Evolutionary conservation across 2,113 vertebrate species (phyloP).

Genomic region (Panthera leo): DNA sequence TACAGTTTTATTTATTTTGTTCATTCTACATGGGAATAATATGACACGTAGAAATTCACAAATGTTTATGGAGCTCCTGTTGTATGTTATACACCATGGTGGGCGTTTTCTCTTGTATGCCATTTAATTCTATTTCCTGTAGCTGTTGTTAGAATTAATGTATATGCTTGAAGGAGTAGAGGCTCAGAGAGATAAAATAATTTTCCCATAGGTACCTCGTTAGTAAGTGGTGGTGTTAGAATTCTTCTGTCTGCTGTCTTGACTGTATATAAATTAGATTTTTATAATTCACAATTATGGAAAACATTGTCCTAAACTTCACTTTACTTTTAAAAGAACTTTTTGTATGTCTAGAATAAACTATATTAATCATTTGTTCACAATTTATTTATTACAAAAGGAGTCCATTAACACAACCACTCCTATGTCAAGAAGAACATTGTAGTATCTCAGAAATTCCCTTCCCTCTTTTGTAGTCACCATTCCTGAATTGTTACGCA

Average conservation of each 20-base stretch:
- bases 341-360: background rate
- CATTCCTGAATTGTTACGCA: background rate
- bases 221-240: background rate
- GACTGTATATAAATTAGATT: background rate
- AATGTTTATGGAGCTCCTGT: background rate
- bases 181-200: background rate
- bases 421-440: background rate
- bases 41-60: background rate
- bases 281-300: background rate
- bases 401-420: background rate
- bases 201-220: background rate
- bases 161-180: background rate
- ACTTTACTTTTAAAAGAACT: background rate
- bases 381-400: background rate
- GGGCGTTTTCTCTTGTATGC: background rate
- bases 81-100: background rate
- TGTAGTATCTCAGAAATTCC: background rate
- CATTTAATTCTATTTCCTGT: background rate
- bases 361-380: background rate
- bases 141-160: background rate
- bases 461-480: background rate
- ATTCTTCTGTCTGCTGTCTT: background rate
- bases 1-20: background rate
- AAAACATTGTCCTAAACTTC: constrained; percentile 12
- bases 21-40: background rate